Percentiles rank a stretch among this genome's conserved stretches.
phyloP scores from a whole-genome alignment of 2,113 vertebrate genomes.

The Marcusenius ussheri region DNA sequence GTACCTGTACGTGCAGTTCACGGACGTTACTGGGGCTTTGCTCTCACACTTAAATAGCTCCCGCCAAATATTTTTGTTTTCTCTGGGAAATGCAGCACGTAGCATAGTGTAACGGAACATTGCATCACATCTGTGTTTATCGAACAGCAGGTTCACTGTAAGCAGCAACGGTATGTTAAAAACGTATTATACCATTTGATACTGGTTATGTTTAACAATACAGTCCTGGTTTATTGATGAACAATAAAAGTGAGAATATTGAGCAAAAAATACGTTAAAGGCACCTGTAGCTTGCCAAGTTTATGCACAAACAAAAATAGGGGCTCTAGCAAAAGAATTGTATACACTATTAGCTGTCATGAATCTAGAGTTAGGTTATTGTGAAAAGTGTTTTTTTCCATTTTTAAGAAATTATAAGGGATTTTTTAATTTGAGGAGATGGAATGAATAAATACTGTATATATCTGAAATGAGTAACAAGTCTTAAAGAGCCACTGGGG shows the following conservation, averaged over 20 bases:
- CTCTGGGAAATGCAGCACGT: background rate
- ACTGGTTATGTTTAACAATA: background rate
- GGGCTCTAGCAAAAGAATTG: background rate
- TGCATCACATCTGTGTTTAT: background rate
- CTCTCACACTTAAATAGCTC: background rate
- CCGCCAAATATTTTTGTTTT: background rate
- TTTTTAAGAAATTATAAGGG: background rate
- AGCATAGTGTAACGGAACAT: background rate
- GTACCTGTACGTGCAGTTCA: background rate
- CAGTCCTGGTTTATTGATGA: background rate
- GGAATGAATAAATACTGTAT: background rate
- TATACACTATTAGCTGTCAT: background rate
- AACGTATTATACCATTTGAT: background rate
- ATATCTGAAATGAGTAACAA: background rate
- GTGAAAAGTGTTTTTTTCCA: background rate
- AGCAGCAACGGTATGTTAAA: background rate
- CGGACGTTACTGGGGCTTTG: background rate
- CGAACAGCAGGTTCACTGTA: background rate
- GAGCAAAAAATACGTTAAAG: background rate
- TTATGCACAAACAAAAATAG: background rate
- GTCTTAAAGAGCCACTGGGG: background rate
- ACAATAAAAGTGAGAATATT: background rate
- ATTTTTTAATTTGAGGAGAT: background rate
- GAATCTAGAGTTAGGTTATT: background rate
- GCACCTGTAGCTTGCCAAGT: background rate